Evolutionary conservation across 2,113 vertebrate species (phyloP).

Genomic region (Charina bottae): DNA sequence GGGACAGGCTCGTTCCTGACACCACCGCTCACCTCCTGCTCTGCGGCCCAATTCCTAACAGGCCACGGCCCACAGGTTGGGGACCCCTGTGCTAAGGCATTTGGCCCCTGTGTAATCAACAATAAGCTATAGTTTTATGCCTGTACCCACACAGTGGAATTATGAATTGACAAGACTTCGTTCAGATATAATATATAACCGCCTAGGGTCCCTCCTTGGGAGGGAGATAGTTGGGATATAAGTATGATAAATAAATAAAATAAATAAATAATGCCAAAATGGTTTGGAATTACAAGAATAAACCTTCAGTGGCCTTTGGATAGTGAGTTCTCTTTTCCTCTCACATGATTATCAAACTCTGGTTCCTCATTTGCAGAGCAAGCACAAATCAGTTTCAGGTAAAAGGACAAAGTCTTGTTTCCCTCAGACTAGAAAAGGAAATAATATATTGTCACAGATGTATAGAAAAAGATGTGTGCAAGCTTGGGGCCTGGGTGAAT

Average conservation of each 20-base stretch:
- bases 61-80: no score
- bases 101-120: not conserved
- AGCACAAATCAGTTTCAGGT: no score
- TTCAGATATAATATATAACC: no score
- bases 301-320: not conserved
- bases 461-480: not conserved
- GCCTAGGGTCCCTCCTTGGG: no score
- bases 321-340: not conserved
- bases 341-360: not conserved
- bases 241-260: no score
- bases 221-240: no score
- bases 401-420: not conserved
- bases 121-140: not conserved
- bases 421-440: not conserved
- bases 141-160: not conserved
- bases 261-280: not conserved
- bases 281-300: not conserved
- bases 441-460: not conserved
- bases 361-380: not conserved
- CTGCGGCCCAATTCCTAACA: no score
- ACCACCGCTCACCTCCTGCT: no score
- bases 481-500: not conserved
- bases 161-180: not conserved
- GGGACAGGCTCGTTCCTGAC: no score
- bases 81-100: no score